phyloP scores from a whole-genome alignment of 1,140 invertebrate genomes.

The Trichogramma pretiosum region DNA sequence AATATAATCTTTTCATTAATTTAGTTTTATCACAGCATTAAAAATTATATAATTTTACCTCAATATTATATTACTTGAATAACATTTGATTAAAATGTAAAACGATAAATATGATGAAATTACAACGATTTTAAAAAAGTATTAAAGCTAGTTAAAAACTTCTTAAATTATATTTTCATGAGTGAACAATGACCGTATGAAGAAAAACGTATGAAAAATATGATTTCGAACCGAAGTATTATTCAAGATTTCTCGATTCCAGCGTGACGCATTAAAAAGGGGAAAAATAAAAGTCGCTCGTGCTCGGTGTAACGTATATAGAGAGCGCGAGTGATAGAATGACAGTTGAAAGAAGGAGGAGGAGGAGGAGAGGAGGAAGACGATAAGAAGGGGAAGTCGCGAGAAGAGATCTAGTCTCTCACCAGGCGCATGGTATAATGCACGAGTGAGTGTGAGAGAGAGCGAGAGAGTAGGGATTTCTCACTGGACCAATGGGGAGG shows the following conservation, averaged over 20 bases:
- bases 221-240: too few species aligned
- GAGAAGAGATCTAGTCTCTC: slow-evolving; percentile 22
- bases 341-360: not conserved
- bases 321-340: slow-evolving; percentile 8
- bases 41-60: too few species aligned
- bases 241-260: slow-evolving; percentile 5
- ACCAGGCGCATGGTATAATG: not conserved
- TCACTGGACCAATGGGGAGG: slow-evolving; percentile 42
- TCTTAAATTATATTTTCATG: too few species aligned
- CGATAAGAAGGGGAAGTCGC: slow-evolving; percentile 17
- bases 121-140: too few species aligned
- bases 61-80: too few species aligned
- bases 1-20: too few species aligned
- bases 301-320: slow-evolving; percentile 19
- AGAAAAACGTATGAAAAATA: too few species aligned
- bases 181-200: too few species aligned
- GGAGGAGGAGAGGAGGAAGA: slow-evolving; percentile 20
- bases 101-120: too few species aligned
- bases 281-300: slow-evolving; percentile 1
- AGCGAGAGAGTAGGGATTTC: slow-evolving; percentile 27
- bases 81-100: too few species aligned
- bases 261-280: slow-evolving; percentile 20
- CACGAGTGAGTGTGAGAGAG: slow-evolving; percentile 1
- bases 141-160: too few species aligned
- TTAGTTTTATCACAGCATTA: too few species aligned